Evolutionary conservation across 2,888 invertebrate genomes (phyloP), one percentile per base, ranked within the genome.

Genomic region (Bedellia somnulentella): DNA sequence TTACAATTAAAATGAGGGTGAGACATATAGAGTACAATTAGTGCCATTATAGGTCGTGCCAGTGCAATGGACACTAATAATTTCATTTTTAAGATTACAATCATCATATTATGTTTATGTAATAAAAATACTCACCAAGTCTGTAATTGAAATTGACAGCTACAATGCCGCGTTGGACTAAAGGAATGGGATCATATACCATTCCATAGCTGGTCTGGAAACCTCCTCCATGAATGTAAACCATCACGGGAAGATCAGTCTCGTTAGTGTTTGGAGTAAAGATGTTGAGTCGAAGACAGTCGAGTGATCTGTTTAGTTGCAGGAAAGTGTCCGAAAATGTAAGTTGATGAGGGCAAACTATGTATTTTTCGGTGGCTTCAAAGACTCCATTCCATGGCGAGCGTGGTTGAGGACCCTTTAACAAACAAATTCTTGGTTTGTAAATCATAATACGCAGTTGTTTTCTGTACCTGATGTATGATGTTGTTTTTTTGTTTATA

Each of bases 351-450:
- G 35, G 35, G 21, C 32, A 35, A 9, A 32, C 12, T 12, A 35
- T 35, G 10, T 30, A 24, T 17, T 23, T 30, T 15, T 26, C 11
- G 5, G 27, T 32, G 5, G 32, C 35, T 15, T 35, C 29, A 10
- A 35, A 32, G 3, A 26, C 24, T 9, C 27, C 30, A 8, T 13
- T 6, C 32, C 35, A 32, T 9, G 13, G 18, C 24, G 30, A 30
- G 4, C 27, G 24, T 10, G 32, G 30, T 11, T 30, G 26, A 3
- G 35, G 35, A 3, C 27, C 35, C 32, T 35, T 30, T n/a, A n/a
- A n/a, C n/a, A n/a, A n/a, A n/a, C n/a, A n/a, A n/a, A n/a, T n/a
- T n/a, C n/a, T n/a, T n/a, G n/a, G n/a, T n/a, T n/a, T n/a, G n/a
- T n/a, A n/a, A n/a, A n/a, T n/a, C n/a, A n/a, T n/a, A n/a, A n/a